phyloP scores from a whole-genome alignment of 1,140 invertebrate species.

The Nasonia vitripennis region DNA sequence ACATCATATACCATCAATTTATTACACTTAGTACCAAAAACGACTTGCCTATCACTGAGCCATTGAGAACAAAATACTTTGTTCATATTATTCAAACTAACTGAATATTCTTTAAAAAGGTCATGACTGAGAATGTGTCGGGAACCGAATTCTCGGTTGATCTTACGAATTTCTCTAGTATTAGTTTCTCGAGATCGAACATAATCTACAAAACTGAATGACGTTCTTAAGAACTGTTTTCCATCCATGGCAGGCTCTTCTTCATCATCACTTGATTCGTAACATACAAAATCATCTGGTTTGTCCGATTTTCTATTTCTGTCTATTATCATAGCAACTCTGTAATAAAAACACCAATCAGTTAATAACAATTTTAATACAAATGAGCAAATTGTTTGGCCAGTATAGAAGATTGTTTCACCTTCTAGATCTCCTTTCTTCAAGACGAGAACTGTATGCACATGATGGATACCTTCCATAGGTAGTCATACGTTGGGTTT shows the following conservation, averaged over 20 bases:
- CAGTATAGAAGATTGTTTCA: constrained; percentile 60
- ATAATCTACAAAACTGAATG: constrained; percentile 91
- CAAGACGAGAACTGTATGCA: constrained; percentile 81
- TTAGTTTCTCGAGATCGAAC: constrained; percentile 85
- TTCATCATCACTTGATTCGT: constrained; percentile 90
- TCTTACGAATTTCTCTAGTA: constrained; percentile 81
- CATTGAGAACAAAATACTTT: constrained; percentile 98
- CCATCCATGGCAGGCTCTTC: constrained; percentile 83
- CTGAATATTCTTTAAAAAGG: constrained; percentile 89
- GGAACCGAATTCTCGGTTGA: constrained; percentile 87
- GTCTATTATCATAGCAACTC: constrained; percentile 76
- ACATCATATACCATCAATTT: constrained; percentile 82
- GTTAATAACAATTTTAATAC: not conserved
- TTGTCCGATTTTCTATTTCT: constrained; percentile 87
- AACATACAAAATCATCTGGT: constrained; percentile 91
- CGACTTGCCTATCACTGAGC: constrained; percentile 95
- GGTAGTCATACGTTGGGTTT: constrained; percentile 76
- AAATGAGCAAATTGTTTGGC: not conserved
- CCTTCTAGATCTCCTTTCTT: constrained; percentile 82
- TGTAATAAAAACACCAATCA: constrained; percentile 48
- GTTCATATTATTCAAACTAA: constrained; percentile 91
- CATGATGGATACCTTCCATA: constrained; percentile 84
- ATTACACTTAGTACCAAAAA: constrained; percentile 97
- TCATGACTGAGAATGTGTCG: constrained; percentile 91
- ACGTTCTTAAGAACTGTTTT: constrained; percentile 84